Base-by-base conservation (phyloP, 53 echinoderm and acorn worm genomes). In the Pentamera pediparva region DNA sequence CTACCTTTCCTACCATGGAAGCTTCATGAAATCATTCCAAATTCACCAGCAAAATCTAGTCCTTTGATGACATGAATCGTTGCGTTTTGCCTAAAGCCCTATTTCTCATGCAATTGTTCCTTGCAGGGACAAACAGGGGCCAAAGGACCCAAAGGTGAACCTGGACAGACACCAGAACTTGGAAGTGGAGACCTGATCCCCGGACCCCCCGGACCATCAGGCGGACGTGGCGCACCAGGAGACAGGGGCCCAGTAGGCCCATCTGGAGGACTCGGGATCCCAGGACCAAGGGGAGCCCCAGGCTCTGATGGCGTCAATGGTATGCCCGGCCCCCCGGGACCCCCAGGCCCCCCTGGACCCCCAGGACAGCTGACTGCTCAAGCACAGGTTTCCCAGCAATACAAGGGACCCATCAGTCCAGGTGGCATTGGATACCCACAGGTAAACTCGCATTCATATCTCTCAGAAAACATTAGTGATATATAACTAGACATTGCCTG, bases 281-380 rank as follows among this genome's bases (percentile, higher is more conserved):
- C 65, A 49, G 78, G 78, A 65, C 65, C 78, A 65, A 65, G 78
- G 37, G 78, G 49, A 39, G 54, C 52, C 33, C 59, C 80, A 41
- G 89, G 92, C 65, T 37, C 69, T 26, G 83, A 86, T 59, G 92
- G 92, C 65, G 64, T 85, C 39, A 80, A 65, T 76, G 98, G 98
- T 58, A 70, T 83, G 4, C 91, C 92, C 3, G 98, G 98, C 45
- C 57, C 79, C 29, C 83, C 91, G 6, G 98, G 98, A 50, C 76
- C 72, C 13, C 78, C 91, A 32, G 98, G 98, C 32, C 89, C 91
- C 17, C 92, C 98, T 77, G 98, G 98, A 43, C 72, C 80, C 56
- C 73, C 98, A 67, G 98, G 93, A 49, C 43, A 58, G 54, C 63
- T 82, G 79, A 75, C 63, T 35, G 52, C 90, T 35, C 49, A 78